Base-by-base conservation (phyloP, 2,113 vertebrate species). In the Phrynosoma platyrhinos region DNA sequence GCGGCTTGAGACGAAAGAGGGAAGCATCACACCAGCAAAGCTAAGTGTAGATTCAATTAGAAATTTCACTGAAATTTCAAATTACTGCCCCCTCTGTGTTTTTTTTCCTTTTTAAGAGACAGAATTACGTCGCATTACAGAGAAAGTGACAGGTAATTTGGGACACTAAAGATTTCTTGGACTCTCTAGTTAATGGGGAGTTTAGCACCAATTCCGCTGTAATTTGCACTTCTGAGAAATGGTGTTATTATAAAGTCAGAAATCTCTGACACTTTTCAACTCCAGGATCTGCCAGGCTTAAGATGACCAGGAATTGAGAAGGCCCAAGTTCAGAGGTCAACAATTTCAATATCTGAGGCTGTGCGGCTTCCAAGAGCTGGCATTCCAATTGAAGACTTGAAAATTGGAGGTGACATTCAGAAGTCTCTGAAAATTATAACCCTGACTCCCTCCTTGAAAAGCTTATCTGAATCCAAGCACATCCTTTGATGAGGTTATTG, bases 331-430 rank as follows among this genome's bases (percentile, higher is more conserved):
- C 95, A 96, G 91, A 93, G 97, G 96, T 97, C 94, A 95, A 94
- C 91, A 92, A 96, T 97, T 97, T 97, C 96, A 96, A 97, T 97
- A 97, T 96, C 96, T 96, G 96, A 96, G 94, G 25, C 97, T 91
- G 92, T 94, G 95, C 13, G 20, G 21, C 91, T 95, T 94, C 96
- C 96, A 90, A 94, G 96, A 96, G 83, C 93, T 89, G 94, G 95
- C 91, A 91, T 96, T 96, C 95, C 96, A 21, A 95, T 87, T 76
- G 93, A 92, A 1, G 89, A 95, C 94, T 95, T 72, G 95, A 95
- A 97, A 97, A 97, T 97, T 97, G 96, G 97, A 97, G 97, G 97
- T 97, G 97, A 97, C 97, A 97, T 97, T 97, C 97, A 97, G 96
- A 95, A 97, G 96, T 96, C 96, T 97, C 96, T 96, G 97, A 96